These are phyloP conservation scores for Etheostoma cragini DNA, from an alignment of 2,113 vertebrate genomes.

Conservation along the genomic window DNA sequence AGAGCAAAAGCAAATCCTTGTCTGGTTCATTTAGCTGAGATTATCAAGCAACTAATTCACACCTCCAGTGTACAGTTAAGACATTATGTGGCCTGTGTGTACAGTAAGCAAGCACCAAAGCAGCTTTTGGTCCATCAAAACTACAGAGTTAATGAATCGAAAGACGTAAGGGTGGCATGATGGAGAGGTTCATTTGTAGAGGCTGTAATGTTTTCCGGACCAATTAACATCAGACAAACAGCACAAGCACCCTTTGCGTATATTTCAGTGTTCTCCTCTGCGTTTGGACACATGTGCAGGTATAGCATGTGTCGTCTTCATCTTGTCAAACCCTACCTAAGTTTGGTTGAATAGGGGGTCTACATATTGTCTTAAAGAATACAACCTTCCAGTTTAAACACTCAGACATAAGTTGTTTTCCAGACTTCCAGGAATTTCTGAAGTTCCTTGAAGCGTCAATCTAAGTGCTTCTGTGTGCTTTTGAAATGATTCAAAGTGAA, in stretches of 20 bases:
- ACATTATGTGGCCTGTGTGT: conserved; percentile 37
- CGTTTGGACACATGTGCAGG: neutral
- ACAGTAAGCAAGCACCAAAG: conserved; percentile 35
- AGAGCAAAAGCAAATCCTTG: conserved; percentile 53
- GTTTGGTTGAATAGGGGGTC: neutral
- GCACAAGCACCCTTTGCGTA: conserved; percentile 15
- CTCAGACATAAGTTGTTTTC: conserved; percentile 35
- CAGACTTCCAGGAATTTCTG: conserved; percentile 60
- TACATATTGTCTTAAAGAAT: conserved; percentile 2
- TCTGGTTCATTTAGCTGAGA: conserved; percentile 51
- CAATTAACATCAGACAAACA: conserved; percentile 34
- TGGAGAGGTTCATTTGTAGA: conserved; percentile 45
- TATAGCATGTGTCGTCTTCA: neutral
- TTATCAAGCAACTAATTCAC: conserved; percentile 45
- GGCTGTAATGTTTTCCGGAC: conserved; percentile 36
- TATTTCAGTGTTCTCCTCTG: neutral
- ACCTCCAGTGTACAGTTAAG: conserved; percentile 32
- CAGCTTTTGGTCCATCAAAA: conserved; percentile 31
- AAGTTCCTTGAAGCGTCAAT: conserved; percentile 53
- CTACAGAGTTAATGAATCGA: conserved; percentile 4
- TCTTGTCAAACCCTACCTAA: neutral
- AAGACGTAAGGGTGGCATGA: conserved; percentile 11
- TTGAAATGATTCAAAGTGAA: conserved; percentile 31
- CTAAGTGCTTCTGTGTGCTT: conserved; percentile 35
- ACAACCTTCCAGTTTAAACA: conserved; percentile 6